Evolutionary conservation across 2,888 invertebrate species (phyloP), one percentile per base, ranked within the genome.

Genomic region (Fragum sueziense): DNA sequence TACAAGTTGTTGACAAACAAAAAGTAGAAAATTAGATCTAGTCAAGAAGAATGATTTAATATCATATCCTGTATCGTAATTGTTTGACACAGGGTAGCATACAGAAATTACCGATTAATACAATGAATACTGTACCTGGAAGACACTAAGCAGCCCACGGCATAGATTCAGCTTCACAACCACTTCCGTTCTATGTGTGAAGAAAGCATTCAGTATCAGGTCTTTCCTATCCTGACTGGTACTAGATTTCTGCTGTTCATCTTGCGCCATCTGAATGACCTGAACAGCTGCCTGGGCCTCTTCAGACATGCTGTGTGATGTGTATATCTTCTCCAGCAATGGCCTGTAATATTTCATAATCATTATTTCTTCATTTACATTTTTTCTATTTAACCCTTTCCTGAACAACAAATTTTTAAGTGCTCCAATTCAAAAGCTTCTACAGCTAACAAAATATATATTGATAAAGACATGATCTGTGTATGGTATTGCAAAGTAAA

Each of bases 211-310:
- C 17, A 76, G 37, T 25, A 76, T 70, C 11, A 70, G 31, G 27
- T 70, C 76, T 33, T 76, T 76, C 51, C 76, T 70, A 22, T 76
- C 76, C 34, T 9, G 20, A 33, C 76, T 76, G 2, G 76, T 70
- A 7, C 20, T 9, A 25, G 76, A 70, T 34, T 76, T 76, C 54
- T 76, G 70, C 59, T 76, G 76, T 25, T 70, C 33, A 31, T 70
- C 70, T 25, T 76, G 76, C 20, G 61, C n/a, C 37, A 76, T 20
- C 31, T 76, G 70, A 14, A 76, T 52, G 7, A 76, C 65, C 2
- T 37, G 70, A 27, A 76, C 65, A 9, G 76, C 61, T 14, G 76
- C 76, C 37, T 76, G 76, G 27, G 76, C 76, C 34, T 70, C 70
- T n/a, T 76, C 76, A 31, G 76, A 76, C 33, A 70, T 65, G 9